Base-by-base conservation (phyloP, 1,140 invertebrate species). In the Atta texana region DNA sequence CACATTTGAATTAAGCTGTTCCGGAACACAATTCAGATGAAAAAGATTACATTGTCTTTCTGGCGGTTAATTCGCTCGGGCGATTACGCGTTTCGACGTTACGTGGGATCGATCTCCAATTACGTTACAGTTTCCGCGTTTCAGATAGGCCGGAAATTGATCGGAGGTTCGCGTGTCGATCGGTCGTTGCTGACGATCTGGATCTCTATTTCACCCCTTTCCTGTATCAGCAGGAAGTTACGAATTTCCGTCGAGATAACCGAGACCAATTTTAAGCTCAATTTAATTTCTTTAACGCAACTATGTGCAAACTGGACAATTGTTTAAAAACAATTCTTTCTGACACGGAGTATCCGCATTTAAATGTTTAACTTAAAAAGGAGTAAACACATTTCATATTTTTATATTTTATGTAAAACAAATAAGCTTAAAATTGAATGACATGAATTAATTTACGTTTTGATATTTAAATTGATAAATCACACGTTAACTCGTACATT, bases 81-180 rank as follows among this genome's bases (percentile, higher is more conserved):
- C 80, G 51, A 82, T 82, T 72, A 44, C 64, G 64, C 21, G 53
- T 59, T 39, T 72, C 68, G 44, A 4, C 12, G 28, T 85, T 77
- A 85, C 72, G 57, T 77, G n/a, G n/a, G 72, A 76, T 85, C 72
- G 72, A 63, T 63, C 59, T 68, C 61, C 76, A 80, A 66, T 86
- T 86, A 68, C 76, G 21, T 28, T 49, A 4, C 51, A 51, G 64
- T 86, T 85, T 85, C 82, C 82, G 82, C 21, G 59, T 85, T 55
- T 85, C 59, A 51, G 72, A 77, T 85, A 31, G n/a, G 10, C 69
- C 68, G 82, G 72, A 85, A 76, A 78, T 77, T 51, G 72, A 63
- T 21, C 28, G 21, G 49, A 39, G 72, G 28, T 44, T 85, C 31
- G 82, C 81, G 71, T 85, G 81, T 63, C 81, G 72, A 77, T 49